Evolutionary conservation across 1,140 invertebrate species (phyloP), one percentile per base, ranked within the genome.

Genomic region (Penaeus japonicus): DNA sequence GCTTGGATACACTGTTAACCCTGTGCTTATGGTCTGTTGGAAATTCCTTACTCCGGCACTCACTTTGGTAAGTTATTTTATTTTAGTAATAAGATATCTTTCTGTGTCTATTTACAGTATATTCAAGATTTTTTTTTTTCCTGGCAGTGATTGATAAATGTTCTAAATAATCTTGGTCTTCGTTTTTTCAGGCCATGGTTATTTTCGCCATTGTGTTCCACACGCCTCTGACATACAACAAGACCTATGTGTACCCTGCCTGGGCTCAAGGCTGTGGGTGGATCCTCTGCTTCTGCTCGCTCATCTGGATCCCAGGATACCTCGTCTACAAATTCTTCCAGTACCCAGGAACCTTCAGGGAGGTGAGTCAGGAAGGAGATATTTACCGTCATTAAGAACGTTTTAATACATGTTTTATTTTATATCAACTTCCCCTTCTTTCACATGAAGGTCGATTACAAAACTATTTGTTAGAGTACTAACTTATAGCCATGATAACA

Each of bases 301-400:
- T 95, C 89, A 91, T 94, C 7, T 93, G 94, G 91, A 94, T 95
- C 89, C 95, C 95, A 39, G 89, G 91, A 5, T 94, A 93, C 89
- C 91, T 91, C 35, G 89, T 94, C 73, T 93, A 92, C 87, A 91
- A 91, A 85, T 32, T 93, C 18, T 91, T 89, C 75, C 89, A 87
- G 17, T 90, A 91, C 32, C 89, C 92, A 30, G 92, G 92, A 85
- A 91, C 91, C 47, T 87, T 92, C 4, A 89, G 90, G 75, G 90
- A 92, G 91, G 92, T 92, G 80, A 80, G 91, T 82, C 22, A 5
- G 22, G 18, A 24, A 35, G 22, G 18, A 39, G 22, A 53, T 73
- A 27, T 24, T 32, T 17, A 17, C n/a, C n/a, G 57, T 59, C 15
- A 15, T 59, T 15, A 59, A n/a, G 15, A 17, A 59, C 57, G 57